These are phyloP conservation scores for Orchesellides sinensis DNA, from an alignment of 2,888 invertebrate species.

Conservation along the genomic window DNA sequence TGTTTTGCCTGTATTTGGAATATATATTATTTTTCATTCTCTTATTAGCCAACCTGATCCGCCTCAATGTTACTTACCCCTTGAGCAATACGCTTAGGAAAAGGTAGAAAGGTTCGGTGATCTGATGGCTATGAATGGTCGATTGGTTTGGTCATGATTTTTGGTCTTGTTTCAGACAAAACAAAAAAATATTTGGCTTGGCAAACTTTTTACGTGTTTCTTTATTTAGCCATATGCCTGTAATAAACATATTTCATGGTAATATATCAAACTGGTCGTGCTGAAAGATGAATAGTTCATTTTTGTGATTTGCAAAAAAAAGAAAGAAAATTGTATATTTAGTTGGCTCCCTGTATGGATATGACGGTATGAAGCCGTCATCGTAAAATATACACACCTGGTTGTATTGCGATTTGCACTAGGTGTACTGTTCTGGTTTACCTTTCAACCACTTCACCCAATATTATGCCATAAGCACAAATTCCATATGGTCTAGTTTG, in stretches of 20 bases:
- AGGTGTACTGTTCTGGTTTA: neutral
- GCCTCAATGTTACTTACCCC: too few species aligned
- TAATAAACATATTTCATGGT: constrained; percentile 4
- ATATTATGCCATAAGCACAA: neutral
- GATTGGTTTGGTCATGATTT: constrained; percentile 19
- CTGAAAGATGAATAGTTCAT: neutral
- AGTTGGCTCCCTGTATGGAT: constrained; percentile 20
- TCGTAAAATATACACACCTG: neutral
- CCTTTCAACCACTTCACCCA: constrained; percentile 8
- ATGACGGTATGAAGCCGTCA: constrained; percentile 32
- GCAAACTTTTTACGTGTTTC: neutral
- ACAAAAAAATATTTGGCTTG: neutral
- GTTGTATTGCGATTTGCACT: neutral
- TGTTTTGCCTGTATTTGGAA: constrained; percentile 32
- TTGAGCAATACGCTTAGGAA: too few species aligned
- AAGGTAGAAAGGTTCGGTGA: neutral
- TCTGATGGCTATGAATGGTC: too few species aligned
- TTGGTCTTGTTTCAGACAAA: neutral
- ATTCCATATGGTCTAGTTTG: neutral
- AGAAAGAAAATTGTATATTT: constrained; percentile 14
- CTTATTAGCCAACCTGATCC: too few species aligned
- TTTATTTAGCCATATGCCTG: constrained; percentile 27
- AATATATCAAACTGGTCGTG: neutral
- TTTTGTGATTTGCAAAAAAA: constrained; percentile 14
- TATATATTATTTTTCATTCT: too few species aligned